Percentiles rank a stretch among this genome's conserved stretches.
These are phyloP conservation scores for Iselma pallidipennis DNA, from an alignment of 2,888 invertebrate genomes.

Conservation along the genomic window DNA sequence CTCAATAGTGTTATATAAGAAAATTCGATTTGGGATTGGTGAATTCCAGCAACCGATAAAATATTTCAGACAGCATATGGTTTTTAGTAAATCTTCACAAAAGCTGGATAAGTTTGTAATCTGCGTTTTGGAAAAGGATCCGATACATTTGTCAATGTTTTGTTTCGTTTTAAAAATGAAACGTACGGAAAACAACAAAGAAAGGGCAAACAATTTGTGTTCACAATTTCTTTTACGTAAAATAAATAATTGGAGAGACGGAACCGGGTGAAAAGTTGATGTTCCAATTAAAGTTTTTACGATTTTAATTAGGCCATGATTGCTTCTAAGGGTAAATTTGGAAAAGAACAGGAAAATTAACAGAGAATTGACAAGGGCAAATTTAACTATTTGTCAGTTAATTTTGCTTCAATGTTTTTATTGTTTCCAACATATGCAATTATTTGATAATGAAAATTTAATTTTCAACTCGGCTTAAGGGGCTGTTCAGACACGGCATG, in stretches of 20 bases:
- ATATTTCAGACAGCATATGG: constrained; percentile 3
- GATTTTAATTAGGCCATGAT: background rate
- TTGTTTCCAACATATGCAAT: too few relatives aligned
- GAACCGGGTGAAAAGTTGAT: background rate
- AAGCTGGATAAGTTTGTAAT: background rate
- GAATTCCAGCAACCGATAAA: constrained; percentile 20
- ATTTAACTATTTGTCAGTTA: too few relatives aligned
- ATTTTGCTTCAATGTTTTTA: too few relatives aligned
- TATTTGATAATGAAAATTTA: too few relatives aligned
- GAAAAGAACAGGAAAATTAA: background rate
- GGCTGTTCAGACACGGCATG: too few relatives aligned
- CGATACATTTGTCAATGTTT: background rate
- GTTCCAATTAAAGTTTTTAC: background rate
- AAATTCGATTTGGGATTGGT: constrained; percentile 35
- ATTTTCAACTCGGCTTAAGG: too few relatives aligned
- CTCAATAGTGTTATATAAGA: constrained; percentile 32
- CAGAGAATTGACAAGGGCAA: too few relatives aligned
- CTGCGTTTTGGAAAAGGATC: background rate
- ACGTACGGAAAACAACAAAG: background rate
- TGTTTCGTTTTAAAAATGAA: background rate
- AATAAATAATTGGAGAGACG: background rate
- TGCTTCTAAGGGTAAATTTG: background rate
- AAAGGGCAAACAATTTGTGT: background rate
- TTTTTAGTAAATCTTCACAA: background rate
- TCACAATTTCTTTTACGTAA: background rate